These are phyloP conservation scores for Brevimyrus niger DNA, from an alignment of 2,113 vertebrate species.

Conservation along the genomic window DNA sequence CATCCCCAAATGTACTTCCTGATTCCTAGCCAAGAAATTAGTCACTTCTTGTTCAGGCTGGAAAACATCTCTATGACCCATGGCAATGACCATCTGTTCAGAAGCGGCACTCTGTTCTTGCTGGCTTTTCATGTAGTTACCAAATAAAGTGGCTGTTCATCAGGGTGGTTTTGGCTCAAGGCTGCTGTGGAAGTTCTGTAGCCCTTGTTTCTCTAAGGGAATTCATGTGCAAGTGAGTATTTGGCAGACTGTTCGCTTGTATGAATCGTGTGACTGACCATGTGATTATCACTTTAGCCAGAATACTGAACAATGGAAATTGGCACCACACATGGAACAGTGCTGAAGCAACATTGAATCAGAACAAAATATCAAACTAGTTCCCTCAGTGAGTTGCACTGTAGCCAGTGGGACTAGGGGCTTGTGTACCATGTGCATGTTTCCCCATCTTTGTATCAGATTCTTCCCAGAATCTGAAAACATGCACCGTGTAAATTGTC, in stretches of 20 bases:
- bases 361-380: neutral
- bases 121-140: neutral
- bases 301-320: neutral
- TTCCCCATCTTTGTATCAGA: neutral
- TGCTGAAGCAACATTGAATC: neutral
- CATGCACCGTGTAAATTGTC: neutral
- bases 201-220: neutral
- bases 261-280: neutral
- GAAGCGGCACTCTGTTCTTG: neutral
- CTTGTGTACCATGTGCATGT: neutral
- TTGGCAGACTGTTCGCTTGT: neutral
- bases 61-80: slow-evolving; percentile 33
- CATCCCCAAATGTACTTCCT: slow-evolving; percentile 39
- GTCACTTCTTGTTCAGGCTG: slow-evolving; percentile 28
- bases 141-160: neutral
- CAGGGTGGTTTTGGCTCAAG: neutral
- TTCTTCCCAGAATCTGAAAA: neutral
- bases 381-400: neutral
- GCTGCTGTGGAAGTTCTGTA: neutral
- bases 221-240: neutral
- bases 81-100: slow-evolving; percentile 17
- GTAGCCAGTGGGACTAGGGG: neutral
- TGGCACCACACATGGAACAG: neutral
- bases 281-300: neutral
- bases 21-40: slow-evolving; percentile 35